Evolutionary conservation across 2,797 vertebrate species (phyloP).

Genomic region (Geotrypetes seraphini): DNA sequence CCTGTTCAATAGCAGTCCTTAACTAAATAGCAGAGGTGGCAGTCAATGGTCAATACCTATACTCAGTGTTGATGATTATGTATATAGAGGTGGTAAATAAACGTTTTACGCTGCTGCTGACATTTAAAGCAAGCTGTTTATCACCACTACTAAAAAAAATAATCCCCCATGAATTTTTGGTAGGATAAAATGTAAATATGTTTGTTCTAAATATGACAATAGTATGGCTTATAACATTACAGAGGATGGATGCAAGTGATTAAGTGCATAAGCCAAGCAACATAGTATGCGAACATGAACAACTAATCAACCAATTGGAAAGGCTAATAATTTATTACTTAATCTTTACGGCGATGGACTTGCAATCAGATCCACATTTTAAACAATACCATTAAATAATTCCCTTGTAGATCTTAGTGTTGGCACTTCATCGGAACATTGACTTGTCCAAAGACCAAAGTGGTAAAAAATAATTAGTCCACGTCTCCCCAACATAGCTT

Average conservation of each 20-base stretch:
- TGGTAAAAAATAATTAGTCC: slow-evolving; percentile 77
- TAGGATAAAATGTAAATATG: background rate
- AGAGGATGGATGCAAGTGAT: slow-evolving; percentile 2
- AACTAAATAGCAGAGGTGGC: no score
- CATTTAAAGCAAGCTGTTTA: no score
- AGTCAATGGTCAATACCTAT: no score
- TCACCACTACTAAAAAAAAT: background rate
- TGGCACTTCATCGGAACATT: slow-evolving; percentile 97
- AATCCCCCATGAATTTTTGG: no score
- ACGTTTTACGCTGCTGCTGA: no score
- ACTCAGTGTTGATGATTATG: no score
- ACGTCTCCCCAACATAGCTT: slow-evolving; percentile 70
- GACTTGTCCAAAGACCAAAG: slow-evolving; percentile 81
- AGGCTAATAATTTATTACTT: slow-evolving; percentile 8
- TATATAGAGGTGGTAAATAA: no score
- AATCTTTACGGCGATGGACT: slow-evolving; percentile 16
- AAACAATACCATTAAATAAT: slow-evolving; percentile 54
- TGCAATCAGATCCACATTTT: slow-evolving; percentile 43
- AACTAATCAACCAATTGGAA: slow-evolving; percentile 17
- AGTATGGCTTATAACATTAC: background rate
- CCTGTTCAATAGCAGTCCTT: no score
- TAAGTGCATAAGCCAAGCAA: slow-evolving; percentile 7
- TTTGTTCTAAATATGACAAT: background rate
- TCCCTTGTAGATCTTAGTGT: slow-evolving; percentile 62
- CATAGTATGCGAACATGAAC: slow-evolving; percentile 19